Evolutionary conservation across 2,888 invertebrate species (phyloP).

Genomic region (Drosophila mayaguana): DNA sequence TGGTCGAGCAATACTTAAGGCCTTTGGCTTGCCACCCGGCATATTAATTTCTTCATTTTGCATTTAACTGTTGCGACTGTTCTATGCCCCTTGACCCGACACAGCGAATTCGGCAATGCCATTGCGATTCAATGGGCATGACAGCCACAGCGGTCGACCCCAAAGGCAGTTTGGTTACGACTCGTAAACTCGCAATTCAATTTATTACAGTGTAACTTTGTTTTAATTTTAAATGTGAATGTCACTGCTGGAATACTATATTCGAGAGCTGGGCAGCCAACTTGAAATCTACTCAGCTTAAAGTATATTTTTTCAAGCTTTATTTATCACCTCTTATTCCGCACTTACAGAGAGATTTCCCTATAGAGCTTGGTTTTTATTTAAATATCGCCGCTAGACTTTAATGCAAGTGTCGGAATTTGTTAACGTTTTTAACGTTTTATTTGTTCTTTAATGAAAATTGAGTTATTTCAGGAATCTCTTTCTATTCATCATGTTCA

Average conservation of each 20-base stretch:
- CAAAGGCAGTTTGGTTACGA: slow-evolving; percentile 31
- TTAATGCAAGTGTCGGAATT: too few relatives aligned
- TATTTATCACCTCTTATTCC: background rate
- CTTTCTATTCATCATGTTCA: background rate
- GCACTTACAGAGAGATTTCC: background rate
- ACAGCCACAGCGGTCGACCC: slow-evolving; percentile 11
- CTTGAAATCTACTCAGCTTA: background rate
- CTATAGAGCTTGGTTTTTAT: background rate
- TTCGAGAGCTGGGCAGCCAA: background rate
- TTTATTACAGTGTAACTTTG: slow-evolving; percentile 42
- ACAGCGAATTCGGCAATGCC: background rate
- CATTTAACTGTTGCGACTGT: slow-evolving; percentile 26
- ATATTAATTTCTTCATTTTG: slow-evolving; percentile 65
- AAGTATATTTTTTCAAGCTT: background rate
- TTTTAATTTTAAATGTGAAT: slow-evolving; percentile 49
- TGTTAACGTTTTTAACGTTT: too few relatives aligned
- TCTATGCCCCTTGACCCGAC: slow-evolving; percentile 2
- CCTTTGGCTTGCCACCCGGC: slow-evolving; percentile 36
- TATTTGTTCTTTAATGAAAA: too few relatives aligned
- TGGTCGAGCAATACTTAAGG: slow-evolving; percentile 18
- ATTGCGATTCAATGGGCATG: slow-evolving; percentile 42
- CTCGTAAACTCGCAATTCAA: slow-evolving; percentile 54
- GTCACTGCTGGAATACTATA: slow-evolving; percentile 26
- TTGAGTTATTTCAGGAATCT: background rate
- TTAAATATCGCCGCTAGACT: too few relatives aligned